phyloP scores from a whole-genome alignment of 2,113 vertebrate species.

The Peucedramus taeniatus region DNA sequence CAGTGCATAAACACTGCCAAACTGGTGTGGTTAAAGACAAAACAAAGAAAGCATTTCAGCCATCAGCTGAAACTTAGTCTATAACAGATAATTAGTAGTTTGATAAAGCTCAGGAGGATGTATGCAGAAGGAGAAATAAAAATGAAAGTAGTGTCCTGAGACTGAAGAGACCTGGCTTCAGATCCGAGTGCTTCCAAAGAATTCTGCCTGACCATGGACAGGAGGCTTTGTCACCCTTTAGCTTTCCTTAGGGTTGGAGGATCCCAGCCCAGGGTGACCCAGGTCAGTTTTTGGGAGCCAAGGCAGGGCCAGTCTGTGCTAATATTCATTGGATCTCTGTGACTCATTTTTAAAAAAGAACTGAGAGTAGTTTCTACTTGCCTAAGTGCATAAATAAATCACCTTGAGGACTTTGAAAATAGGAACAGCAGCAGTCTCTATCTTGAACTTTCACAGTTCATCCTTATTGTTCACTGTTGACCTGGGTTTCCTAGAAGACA shows the following conservation, averaged over 20 bases:
- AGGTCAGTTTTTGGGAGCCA: background rate
- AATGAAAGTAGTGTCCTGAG: background rate
- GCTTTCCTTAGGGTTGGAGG: background rate
- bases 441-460: background rate
- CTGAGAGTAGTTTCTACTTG: background rate
- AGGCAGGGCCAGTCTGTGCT: rapidly evolving
- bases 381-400: background rate
- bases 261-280: background rate
- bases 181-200: background rate
- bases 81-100: background rate
- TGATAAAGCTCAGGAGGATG: background rate
- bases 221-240: background rate
- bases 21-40: background rate
- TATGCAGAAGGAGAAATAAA: background rate
- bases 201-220: rapidly evolving
- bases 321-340: rapidly evolving
- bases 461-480: background rate
- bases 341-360: background rate
- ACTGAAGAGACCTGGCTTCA: background rate
- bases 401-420: background rate
- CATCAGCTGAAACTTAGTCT: background rate
- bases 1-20: background rate
- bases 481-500: background rate
- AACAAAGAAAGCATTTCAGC: background rate
- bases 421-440: background rate